Evolutionary conservation across 2,888 invertebrate genomes (phyloP).

Genomic region (Microctonus brassicae): DNA sequence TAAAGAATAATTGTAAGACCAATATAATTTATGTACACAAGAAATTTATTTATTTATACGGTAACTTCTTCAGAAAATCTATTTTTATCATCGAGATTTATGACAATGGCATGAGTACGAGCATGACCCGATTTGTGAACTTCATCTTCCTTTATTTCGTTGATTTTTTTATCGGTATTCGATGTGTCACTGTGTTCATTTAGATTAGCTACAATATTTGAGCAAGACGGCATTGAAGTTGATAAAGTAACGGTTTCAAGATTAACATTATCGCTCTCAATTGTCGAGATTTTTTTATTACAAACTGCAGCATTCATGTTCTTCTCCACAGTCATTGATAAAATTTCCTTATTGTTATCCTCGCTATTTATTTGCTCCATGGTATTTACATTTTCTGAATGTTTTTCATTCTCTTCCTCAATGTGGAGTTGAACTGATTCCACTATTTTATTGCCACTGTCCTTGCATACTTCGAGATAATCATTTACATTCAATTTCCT

Average conservation of each 20-base stretch:
- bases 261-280: slow-evolving; percentile 13
- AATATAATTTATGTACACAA: not conserved
- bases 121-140: slow-evolving; percentile 76
- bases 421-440: not conserved
- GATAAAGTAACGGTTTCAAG: not conserved
- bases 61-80: slow-evolving; percentile 87
- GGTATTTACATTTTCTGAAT: not conserved
- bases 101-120: slow-evolving; percentile 82
- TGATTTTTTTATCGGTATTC: slow-evolving; percentile 38
- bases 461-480: not conserved
- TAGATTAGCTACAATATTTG: not conserved
- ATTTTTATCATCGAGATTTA: slow-evolving; percentile 85
- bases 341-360: not conserved
- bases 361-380: not conserved
- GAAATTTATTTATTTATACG: slow-evolving; percentile 72
- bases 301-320: not conserved
- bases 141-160: slow-evolving; percentile 48
- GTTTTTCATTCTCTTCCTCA: not conserved
- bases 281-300: not conserved
- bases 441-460: not conserved
- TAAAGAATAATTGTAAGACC: not conserved
- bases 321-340: not conserved
- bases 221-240: not conserved
- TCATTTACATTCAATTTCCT: slow-evolving; percentile 25
- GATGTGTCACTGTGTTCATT: slow-evolving; percentile 37